Percentiles rank a stretch among this genome's conserved stretches.
phyloP scores from a whole-genome alignment of 2,113 vertebrate genomes.

The Larimichthys polyactis region DNA sequence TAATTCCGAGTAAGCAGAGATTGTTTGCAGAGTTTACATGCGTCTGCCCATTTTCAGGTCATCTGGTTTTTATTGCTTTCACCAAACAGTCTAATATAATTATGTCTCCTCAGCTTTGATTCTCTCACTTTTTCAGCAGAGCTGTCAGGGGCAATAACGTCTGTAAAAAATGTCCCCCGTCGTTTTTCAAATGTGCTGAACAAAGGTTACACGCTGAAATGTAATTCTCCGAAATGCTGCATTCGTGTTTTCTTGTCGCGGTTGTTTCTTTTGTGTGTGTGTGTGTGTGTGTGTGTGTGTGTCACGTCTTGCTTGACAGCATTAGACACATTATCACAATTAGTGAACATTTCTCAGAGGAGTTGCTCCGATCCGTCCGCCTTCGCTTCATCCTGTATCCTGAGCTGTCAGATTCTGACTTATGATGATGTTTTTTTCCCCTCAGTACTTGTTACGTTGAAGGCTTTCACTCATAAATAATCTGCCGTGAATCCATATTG shows the following conservation, averaged over 20 bases:
- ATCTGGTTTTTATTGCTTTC: slow-evolving; percentile 41
- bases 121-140: neutral
- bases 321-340: slow-evolving; percentile 60
- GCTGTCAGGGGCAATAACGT: slow-evolving; percentile 52
- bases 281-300: no score
- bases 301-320: slow-evolving; percentile 33
- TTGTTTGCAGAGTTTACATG: slow-evolving; percentile 49
- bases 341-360: slow-evolving; percentile 47
- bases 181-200: slow-evolving; percentile 55
- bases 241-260: slow-evolving; percentile 46
- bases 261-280: neutral
- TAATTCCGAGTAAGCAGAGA: slow-evolving; percentile 33
- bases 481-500: slow-evolving; percentile 19
- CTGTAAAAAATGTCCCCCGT: neutral
- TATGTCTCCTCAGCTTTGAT: slow-evolving; percentile 34
- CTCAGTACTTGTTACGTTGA: neutral
- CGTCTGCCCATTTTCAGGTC: slow-evolving; percentile 37
- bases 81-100: slow-evolving; percentile 49
- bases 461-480: slow-evolving; percentile 38
- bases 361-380: slow-evolving; percentile 3
- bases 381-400: slow-evolving; percentile 16
- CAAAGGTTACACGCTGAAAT: slow-evolving; percentile 46
- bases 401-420: slow-evolving; percentile 30
- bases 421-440: slow-evolving; percentile 4
- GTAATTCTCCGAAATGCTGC: slow-evolving; percentile 58